A percentile compares a stretch with the other conserved stretches of the same genome.
phyloP scores from a whole-genome alignment of 1,140 invertebrate genomes.

The Trachymyrmex septentrionalis region DNA sequence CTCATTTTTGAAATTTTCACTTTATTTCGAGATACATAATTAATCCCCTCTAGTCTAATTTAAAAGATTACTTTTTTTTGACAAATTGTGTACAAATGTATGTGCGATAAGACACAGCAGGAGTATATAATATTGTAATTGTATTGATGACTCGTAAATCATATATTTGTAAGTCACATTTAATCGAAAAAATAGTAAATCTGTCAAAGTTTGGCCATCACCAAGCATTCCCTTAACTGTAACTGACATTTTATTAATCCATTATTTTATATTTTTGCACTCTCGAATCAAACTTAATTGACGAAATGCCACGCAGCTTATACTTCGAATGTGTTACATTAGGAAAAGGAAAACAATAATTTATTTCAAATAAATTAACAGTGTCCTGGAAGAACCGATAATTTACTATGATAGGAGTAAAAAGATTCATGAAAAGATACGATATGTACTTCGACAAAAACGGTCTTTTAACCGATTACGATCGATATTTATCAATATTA shows the following conservation, averaged over 20 bases:
- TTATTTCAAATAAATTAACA: neutral
- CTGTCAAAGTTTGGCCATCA: no score
- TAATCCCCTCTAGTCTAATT: no score
- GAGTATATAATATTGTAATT: no score
- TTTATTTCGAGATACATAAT: no score
- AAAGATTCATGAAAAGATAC: constrained; percentile 3
- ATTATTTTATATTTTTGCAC: neutral
- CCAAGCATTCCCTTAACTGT: neutral
- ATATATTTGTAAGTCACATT: no score
- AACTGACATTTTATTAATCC: constrained; percentile 7
- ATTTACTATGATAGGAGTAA: neutral
- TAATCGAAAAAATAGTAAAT: no score
- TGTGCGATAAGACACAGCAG: no score
- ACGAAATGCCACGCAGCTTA: constrained; percentile 1
- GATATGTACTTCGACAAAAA: neutral
- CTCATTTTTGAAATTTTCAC: no score
- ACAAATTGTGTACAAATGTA: no score
- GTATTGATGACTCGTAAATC: no score
- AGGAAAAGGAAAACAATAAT: neutral
- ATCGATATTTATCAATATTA: constrained; percentile 50
- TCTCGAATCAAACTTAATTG: neutral
- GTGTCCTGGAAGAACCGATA: neutral
- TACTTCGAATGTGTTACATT: neutral
- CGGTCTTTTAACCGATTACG: neutral
- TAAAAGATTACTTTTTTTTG: no score